A percentile compares a stretch with the other conserved stretches of the same genome.
These are phyloP conservation scores for Platyscapa corneri DNA, from an alignment of 1,140 invertebrate genomes.

Conservation along the genomic window DNA sequence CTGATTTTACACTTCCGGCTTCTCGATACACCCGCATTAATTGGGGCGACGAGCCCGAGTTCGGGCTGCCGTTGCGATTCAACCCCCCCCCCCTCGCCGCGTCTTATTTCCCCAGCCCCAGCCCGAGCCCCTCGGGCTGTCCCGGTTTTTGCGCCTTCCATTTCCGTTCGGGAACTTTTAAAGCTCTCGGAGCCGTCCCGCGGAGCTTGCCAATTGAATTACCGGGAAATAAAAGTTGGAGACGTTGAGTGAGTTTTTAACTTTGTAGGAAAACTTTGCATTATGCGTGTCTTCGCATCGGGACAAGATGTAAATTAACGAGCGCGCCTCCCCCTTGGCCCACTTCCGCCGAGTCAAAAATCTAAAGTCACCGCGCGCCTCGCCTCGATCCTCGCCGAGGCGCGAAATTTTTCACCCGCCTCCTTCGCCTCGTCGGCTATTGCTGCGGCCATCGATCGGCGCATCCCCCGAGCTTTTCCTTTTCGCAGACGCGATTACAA, in stretches of 20 bases:
- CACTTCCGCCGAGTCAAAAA: background rate
- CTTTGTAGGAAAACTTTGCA: background rate
- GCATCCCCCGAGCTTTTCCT: too few relatives aligned
- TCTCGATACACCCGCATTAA: too few relatives aligned
- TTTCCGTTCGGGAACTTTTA: background rate
- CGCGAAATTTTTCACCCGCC: background rate
- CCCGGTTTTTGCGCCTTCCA: background rate
- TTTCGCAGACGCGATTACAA: too few relatives aligned
- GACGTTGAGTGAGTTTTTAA: background rate
- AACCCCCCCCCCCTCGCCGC: background rate
- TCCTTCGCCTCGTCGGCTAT: too few relatives aligned
- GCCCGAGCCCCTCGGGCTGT: background rate
- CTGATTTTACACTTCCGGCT: background rate
- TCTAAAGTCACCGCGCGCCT: background rate
- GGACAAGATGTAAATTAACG: slow-evolving; percentile 1
- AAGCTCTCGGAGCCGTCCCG: background rate
- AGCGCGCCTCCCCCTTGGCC: background rate
- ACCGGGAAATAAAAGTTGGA: background rate
- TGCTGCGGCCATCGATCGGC: background rate
- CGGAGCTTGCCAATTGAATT: background rate
- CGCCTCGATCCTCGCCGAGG: background rate
- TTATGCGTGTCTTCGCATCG: background rate
- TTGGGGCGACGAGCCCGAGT: background rate
- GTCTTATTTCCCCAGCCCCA: background rate
- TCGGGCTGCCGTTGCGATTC: too few relatives aligned